Percentiles rank a stretch among this genome's conserved stretches.
Evolutionary conservation across 1,140 invertebrate genomes (phyloP).

Genomic region (Antheraea pernyi): DNA sequence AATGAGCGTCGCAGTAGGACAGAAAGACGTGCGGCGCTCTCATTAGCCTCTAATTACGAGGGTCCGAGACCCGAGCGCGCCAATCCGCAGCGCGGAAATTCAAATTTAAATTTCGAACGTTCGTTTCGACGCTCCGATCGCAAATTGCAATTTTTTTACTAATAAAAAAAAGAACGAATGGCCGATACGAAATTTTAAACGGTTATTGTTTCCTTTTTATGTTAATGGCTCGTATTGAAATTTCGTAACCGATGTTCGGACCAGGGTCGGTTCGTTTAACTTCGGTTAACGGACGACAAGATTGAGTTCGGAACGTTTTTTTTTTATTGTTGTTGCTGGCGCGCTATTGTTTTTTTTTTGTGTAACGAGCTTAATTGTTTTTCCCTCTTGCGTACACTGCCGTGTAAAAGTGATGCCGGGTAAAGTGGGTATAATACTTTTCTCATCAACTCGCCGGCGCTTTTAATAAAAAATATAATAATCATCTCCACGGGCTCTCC

Average conservation of each 20-base stretch:
- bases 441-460: conserved; percentile 40
- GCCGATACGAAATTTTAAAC: conserved; percentile 68
- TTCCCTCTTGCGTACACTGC: conserved; percentile 12
- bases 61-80: conserved; percentile 32
- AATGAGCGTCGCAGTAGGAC: conserved; percentile 40
- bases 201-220: conserved; percentile 76
- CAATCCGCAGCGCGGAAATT: conserved; percentile 48
- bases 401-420: not conserved
- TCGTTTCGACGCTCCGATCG: conserved; percentile 28
- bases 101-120: conserved; percentile 70
- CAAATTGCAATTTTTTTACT: conserved; percentile 66
- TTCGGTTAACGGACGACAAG: conserved; percentile 55
- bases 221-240: conserved; percentile 72
- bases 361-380: conserved; percentile 5
- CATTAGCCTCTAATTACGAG: conserved; percentile 72
- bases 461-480: conserved; percentile 65
- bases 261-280: conserved; percentile 62
- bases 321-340: conserved; percentile 64
- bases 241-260: conserved; percentile 57
- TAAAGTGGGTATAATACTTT: conserved; percentile 33
- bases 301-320: conserved; percentile 51
- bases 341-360: not conserved
- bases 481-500: conserved; percentile 43
- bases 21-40: conserved; percentile 30
- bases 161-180: conserved; percentile 63